Percentiles rank a stretch among this genome's conserved stretches.
phyloP scores from a whole-genome alignment of 2,797 vertebrate genomes.

The Podargus strigoides region DNA sequence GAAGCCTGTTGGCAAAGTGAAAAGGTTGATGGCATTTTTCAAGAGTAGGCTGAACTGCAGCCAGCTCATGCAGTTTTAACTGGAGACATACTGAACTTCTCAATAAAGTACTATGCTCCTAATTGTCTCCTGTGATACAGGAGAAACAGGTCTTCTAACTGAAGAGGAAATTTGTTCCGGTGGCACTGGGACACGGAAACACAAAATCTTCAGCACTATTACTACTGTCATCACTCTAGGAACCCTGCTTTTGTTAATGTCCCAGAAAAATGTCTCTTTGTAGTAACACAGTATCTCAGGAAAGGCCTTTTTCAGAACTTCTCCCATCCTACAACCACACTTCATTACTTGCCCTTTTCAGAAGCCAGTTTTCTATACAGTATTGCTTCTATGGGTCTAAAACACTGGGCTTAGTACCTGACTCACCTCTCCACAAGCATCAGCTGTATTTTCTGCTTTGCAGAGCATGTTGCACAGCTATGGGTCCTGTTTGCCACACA shows the following conservation, averaged over 20 bases:
- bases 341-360: not conserved
- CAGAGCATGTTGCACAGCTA: not conserved
- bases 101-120: not conserved
- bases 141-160: not conserved
- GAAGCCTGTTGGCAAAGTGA: not conserved
- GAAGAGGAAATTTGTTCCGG: not conserved
- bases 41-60: not conserved
- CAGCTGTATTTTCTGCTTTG: not conserved
- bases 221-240: not conserved
- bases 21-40: not conserved
- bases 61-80: not conserved
- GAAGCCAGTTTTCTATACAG: not conserved
- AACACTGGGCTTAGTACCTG: accelerated
- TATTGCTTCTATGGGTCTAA: not conserved
- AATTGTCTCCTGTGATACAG: not conserved
- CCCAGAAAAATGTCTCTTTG: not conserved
- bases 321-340: not conserved
- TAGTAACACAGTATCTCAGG: not conserved
- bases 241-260: not conserved
- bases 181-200: not conserved
- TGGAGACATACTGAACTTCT: not conserved
- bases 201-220: not conserved
- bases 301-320: not conserved
- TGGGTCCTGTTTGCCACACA: not conserved
- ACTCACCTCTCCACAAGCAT: not conserved